Base-by-base conservation (phyloP, 2,888 invertebrate genomes). In the Eilema sororculum region DNA sequence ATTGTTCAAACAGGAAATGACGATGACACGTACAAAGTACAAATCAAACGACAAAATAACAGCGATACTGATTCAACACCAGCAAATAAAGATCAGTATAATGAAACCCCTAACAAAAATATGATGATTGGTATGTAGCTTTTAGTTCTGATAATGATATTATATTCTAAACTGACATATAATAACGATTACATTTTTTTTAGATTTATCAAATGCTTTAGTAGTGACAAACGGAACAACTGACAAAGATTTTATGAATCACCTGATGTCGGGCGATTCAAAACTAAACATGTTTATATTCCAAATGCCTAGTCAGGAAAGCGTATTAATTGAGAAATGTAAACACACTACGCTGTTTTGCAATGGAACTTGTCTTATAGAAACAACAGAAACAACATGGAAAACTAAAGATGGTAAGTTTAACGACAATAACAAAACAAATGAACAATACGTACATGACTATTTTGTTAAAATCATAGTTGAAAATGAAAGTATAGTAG, bases 291-390 rank as follows among this genome's bases (percentile, higher is more conserved):
- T 85, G 0, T 66, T 90, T 56, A 75, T 90, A 52, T 84, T 87
- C 62, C 76, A 89, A 70, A 74, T 90, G 10, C 74, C 83, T 10
- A 71, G 52, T 59, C 58, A 65, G n/a, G n/a, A 78, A n/a, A 74
- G 75, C 59, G 84, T 87, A 20, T 78, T 80, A 22, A 71, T 89
- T 3, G 86, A 89, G 46, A 88, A 78, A 70, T 83, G 88, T 3
- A 86, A 78, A 6, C 85, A 77, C 62, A 88, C 83, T 0, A 89
- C 84, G 6, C 78, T 88, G 33, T 84, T 84, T 64, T 80, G 89
- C 1, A 91, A 93, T 63, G 93, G 92, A 1, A 91, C 92, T 12
- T 78, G 85, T 33, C 69, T 89, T 60, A 86, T 88, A 76, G 89
- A 89, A 65, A 70, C 75, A 1, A 85, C 74, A 9, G 88, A 89